Percentiles rank a stretch among this genome's conserved stretches.
Conservation (phyloP, 2,797 vertebrate species). For the Clamator glandarius region DNA sequence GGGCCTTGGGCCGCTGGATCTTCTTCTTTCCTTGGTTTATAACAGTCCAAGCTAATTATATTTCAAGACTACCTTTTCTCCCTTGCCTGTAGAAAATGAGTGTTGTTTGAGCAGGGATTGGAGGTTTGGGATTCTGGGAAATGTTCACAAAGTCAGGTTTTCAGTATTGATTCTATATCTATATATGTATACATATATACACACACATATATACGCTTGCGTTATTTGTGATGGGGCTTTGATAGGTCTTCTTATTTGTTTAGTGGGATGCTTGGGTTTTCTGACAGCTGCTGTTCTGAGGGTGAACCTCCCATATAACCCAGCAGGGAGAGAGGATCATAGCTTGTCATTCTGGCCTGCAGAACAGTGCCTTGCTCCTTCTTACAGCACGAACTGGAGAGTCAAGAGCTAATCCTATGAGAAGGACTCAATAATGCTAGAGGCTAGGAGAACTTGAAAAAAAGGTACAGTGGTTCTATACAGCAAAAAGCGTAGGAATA, state of each 20-base stretch:
- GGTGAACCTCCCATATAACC: neutral
- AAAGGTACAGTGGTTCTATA: neutral
- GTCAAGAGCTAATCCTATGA: slow-evolving; percentile 20
- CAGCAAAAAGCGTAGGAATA: neutral
- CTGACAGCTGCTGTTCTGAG: neutral
- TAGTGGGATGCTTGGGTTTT: neutral
- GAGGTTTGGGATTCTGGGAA: neutral
- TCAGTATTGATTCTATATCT: neutral
- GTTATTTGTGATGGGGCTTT: neutral
- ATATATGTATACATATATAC: neutral
- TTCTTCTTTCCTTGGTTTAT: neutral
- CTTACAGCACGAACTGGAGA: neutral
- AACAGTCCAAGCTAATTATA: neutral
- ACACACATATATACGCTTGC: neutral
- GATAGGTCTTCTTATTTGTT: neutral
- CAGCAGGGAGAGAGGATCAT: neutral
- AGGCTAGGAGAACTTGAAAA: neutral
- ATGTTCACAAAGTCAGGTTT: neutral
- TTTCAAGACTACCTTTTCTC: neutral
- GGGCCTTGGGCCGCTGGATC: neutral
- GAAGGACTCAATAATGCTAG: neutral
- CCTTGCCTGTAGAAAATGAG: neutral
- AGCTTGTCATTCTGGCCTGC: neutral
- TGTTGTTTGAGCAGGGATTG: neutral
- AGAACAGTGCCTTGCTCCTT: neutral